Evolutionary conservation across 2,888 invertebrate species (phyloP), one percentile per base, ranked within the genome.

Genomic region (Leptopilina myrica): DNA sequence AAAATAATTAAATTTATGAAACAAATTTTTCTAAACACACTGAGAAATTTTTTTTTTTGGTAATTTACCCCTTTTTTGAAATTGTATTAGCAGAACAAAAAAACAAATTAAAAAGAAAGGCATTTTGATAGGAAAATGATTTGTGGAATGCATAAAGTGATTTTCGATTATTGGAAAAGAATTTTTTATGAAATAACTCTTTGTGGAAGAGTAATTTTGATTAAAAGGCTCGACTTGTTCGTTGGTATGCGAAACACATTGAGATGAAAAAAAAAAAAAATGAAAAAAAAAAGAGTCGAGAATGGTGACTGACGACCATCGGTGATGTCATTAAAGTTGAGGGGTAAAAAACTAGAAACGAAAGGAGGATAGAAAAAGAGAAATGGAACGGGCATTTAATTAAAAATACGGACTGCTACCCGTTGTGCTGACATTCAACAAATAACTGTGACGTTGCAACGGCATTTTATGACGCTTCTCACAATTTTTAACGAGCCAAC

Each of bases 361-460:
- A 20, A 49, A 20, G 46, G 20, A 69, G n/a, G 9, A 73, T 56
- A 56, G 33, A 59, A 73, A 56, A 73, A 40, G 73, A 69, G 49
- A 56, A 73, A 62, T 56, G 76, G 78, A 66, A 80, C 80, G 78
- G 79, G 84, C 82, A 84, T 86, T 86, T 86, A 86, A 86, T 86
- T 86, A 86, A 86, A 86, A 86, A 86, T 80, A 80, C 80, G 81
- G 83, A 83, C 80, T 80, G 79, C 78, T 81, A 79, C 81, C 76
- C 77, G 49, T 20, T 53, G 73, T 78, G 73, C 78, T 78, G 56
- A 73, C 73, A 56, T 73, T 59, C 56, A 73, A 73, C 56, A 73
- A 73, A 73, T 73, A 73, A 56, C 56, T n/a, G 56, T n/a, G 33
- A 73, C 56, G 33, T 73, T 73, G 6, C 56, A 14, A 59, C 56